Base-by-base conservation (phyloP, 2,797 vertebrate species). In the Prionace glauca region DNA sequence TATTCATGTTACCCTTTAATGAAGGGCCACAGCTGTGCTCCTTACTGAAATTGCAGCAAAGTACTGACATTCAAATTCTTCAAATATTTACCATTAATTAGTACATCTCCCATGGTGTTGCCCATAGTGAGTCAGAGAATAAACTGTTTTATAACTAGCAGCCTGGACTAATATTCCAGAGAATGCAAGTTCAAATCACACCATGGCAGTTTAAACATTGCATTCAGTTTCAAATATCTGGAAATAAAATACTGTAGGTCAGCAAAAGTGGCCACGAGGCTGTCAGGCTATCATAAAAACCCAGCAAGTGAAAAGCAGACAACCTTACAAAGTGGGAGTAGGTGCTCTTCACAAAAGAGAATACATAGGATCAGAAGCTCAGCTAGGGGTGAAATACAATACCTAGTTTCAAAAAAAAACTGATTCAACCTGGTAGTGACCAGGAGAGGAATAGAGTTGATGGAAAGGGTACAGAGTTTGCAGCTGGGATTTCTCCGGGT, bases 51-150 rank as follows among this genome's bases (percentile, higher is more conserved):
- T 7, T 91, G 88, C 88, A 87, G 50, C 56, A 92, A 67, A 32
- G n/a, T 67, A 92, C 67, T 92, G 90, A 92, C 36, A 69, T 92
- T 69, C 62, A 92, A 41, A 41, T 65, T 67, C 90, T 67, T 32
- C 62, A 92, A 24, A 67, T 92, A 67, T 92, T 67, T 92, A 92
- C 62, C 65, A 92, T 92, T 92, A 92, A 65, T 91, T 91, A 91
- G 56, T 18, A n/a, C 26, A 91, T 91, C 88, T 91, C 88, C 88
- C 60, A 62, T 87, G 88, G 79, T 65, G 7, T 36, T 91, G 60
- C 32, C 60, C 7, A 18, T 67, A 20, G 32, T n/a, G 32, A 91
- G 29, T 36, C 29, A 65, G 88, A 67, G 60, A 56, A 36, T 36
- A 65, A 62, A 29, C 7, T 67, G 88, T 91, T 91, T 92, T 69